A percentile compares a stretch with the other conserved stretches of the same genome.
Conservation (phyloP, 2,113 vertebrate species). For the Collichthys lucidus region DNA sequence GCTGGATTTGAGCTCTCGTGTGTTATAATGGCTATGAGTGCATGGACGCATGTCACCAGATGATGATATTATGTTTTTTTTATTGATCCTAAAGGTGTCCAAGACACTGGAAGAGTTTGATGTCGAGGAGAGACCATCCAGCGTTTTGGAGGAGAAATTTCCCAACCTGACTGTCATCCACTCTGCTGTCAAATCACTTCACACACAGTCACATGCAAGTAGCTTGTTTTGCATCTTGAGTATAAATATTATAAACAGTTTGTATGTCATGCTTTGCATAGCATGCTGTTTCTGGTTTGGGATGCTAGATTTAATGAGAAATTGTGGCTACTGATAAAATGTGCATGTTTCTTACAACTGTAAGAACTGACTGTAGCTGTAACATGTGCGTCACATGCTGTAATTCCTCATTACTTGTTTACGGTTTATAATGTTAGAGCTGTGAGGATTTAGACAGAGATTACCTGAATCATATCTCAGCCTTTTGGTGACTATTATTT, state of each 20-base stretch:
- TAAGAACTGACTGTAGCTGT: background rate
- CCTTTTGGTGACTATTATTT: background rate
- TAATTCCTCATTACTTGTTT: background rate
- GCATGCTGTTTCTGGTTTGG: background rate
- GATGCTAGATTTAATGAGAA: background rate
- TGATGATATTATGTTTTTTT: background rate
- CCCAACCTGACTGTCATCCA: constrained; percentile 92
- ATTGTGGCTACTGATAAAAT: background rate
- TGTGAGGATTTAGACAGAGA: background rate
- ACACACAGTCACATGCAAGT: constrained; percentile 87
- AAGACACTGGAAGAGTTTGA: constrained; percentile 93
- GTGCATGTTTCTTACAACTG: background rate
- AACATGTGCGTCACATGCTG: background rate
- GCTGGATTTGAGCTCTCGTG: background rate
- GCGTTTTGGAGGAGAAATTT: constrained; percentile 86
- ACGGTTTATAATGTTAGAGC: background rate
- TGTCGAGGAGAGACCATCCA: constrained; percentile 89
- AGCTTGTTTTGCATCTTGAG: background rate
- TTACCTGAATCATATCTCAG: background rate
- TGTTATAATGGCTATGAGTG: background rate
- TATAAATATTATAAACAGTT: background rate
- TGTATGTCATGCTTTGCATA: background rate
- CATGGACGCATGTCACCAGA: background rate
- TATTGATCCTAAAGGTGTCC: constrained; percentile 85
- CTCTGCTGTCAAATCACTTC: constrained; percentile 87